Base-by-base conservation (phyloP, 2,888 invertebrate genomes). In the Enoplolaimus lenunculus region DNA sequence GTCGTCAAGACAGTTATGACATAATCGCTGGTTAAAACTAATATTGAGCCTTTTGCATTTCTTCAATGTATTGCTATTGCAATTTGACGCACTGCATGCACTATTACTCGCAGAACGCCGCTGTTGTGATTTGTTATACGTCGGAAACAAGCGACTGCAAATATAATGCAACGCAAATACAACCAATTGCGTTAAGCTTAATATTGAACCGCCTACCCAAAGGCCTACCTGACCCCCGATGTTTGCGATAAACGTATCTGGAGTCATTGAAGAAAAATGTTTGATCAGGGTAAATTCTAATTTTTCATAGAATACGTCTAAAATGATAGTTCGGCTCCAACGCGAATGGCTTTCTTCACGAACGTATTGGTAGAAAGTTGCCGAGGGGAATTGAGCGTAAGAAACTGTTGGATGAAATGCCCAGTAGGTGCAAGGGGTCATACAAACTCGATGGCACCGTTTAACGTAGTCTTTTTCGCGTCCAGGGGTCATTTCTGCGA, bases 351-450 rank as follows among this genome's bases (percentile, higher is more conserved):
- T 31, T 16, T 62, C 64, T 28, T 7, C 7, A 16, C 7, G 30
- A 16, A 31, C 33, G 33, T 62, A 62, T 7, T n/a, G 64, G 28
- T 62, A 62, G 29, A 62, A 31, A 62, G 64, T 62, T 16, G 29
- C 7, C 30, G 64, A 62, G 28, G 64, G 77, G 65, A 78, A 76
- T 28, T 71, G 74, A 7, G 77, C 76, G 68, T 76, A 77, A 71
- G 75, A 76, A 34, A 77, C 72, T 64, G 75, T 74, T 71, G 76
- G 75, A 70, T 73, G 71, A 69, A 76, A 78, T 7, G 73, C 72
- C 77, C 77, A 78, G 31, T 77, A 76, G n/a, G 73, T 70, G 59
- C 78, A 78, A 1, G 77, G 77, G 1, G 77, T 72, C 30, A 73
- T 73, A 70, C 78, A 78, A 31, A 73, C 71, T 21, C 21, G 7